Evolutionary conservation across 2,888 invertebrate genomes (phyloP).

Genomic region (Lobophora halterata): DNA sequence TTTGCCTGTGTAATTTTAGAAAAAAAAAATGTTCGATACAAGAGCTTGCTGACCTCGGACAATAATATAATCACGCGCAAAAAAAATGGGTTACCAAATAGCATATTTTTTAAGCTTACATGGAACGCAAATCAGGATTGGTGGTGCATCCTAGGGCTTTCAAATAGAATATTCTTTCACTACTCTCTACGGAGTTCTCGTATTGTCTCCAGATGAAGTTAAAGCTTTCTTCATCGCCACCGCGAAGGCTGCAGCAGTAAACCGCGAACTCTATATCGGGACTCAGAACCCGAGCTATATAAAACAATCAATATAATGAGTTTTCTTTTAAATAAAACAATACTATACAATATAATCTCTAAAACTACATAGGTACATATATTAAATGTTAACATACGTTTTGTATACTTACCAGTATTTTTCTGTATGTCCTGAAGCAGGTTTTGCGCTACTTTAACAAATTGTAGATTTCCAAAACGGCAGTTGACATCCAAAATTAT

Average conservation of each 20-base stretch:
- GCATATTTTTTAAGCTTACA: no score
- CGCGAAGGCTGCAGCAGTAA: slow-evolving; percentile 87
- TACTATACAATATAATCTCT: no score
- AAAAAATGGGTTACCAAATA: no score
- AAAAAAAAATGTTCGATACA: no score
- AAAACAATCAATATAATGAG: no score
- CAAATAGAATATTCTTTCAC: slow-evolving; percentile 81
- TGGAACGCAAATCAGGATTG: slow-evolving; percentile 71
- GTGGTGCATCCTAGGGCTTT: slow-evolving; percentile 84
- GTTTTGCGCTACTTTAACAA: slow-evolving; percentile 49
- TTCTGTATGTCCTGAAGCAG: slow-evolving; percentile 53
- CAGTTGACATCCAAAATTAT: slow-evolving; percentile 65
- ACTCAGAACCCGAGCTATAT: slow-evolving; percentile 42
- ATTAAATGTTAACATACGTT: no score
- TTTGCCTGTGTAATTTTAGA: no score
- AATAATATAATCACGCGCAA: no score
- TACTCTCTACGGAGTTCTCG: slow-evolving; percentile 73
- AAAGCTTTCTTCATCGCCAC: slow-evolving; percentile 83
- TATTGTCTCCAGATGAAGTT: slow-evolving; percentile 82
- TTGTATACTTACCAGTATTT: slow-evolving; percentile 66
- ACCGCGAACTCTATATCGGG: slow-evolving; percentile 85
- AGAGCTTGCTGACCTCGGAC: no score
- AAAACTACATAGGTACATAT: no score
- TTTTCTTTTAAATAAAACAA: no score
- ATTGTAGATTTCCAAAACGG: slow-evolving; percentile 57